Percentiles rank a stretch among this genome's conserved stretches.
phyloP scores from a whole-genome alignment of 2,888 invertebrate genomes.

The Branchellion lobata region DNA sequence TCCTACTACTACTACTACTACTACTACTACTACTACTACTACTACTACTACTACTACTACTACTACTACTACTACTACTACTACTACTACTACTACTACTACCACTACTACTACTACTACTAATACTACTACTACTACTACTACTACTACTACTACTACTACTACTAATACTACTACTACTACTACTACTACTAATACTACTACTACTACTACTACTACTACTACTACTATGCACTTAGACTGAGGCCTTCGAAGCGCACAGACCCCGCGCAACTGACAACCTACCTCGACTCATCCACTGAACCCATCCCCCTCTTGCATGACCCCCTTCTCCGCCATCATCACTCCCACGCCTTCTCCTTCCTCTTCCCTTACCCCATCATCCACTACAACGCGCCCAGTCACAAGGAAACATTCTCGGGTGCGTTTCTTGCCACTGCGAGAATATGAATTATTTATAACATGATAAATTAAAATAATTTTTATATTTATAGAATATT shows the following conservation, averaged over 20 bases:
- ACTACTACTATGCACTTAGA: no score
- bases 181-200: no score
- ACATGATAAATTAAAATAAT: no score
- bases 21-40: constrained; percentile 14
- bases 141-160: no score
- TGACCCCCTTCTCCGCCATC: neutral
- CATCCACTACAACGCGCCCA: neutral
- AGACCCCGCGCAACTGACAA: neutral
- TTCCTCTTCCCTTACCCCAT: neutral
- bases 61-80: constrained; percentile 14
- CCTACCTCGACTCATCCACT: neutral
- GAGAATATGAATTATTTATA: no score
- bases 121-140: no score
- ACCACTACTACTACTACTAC: no score
- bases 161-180: no score
- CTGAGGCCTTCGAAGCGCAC: neutral
- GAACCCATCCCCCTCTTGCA: neutral
- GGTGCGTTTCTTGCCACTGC: no score
- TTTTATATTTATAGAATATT: neutral
- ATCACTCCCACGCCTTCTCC: neutral
- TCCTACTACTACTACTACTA: constrained; percentile 14
- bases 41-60: constrained; percentile 14
- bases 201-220: no score
- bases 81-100: constrained; percentile 14
- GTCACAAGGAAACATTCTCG: no score